Percentiles rank a stretch among this genome's conserved stretches.
Evolutionary conservation across 2,113 vertebrate species (phyloP).

Genomic region (Lophius piscatorius): DNA sequence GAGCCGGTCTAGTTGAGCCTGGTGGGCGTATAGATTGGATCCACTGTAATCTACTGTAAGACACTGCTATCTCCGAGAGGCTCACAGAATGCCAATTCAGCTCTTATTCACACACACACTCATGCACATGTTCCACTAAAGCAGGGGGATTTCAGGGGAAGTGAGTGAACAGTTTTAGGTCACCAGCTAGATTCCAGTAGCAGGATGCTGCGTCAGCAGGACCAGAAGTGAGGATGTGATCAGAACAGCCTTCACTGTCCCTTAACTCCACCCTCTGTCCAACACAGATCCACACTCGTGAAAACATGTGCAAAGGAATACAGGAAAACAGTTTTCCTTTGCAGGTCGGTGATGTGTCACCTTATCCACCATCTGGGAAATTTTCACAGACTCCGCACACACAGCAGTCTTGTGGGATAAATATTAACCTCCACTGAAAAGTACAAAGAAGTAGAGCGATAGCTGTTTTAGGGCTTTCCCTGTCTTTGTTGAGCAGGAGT

Average conservation of each 20-base stretch:
- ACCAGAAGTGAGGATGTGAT: constrained; percentile 65
- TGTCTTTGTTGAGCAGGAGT: constrained; percentile 64
- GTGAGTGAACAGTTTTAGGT: constrained; percentile 75
- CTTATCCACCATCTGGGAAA: background rate
- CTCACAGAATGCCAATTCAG: constrained; percentile 68
- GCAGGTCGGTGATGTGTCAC: constrained; percentile 1
- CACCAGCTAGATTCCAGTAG: constrained; percentile 68
- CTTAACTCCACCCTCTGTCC: constrained; percentile 55
- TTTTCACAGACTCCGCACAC: constrained; percentile 1
- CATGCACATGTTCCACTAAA: constrained; percentile 48
- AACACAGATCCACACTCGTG: constrained; percentile 8
- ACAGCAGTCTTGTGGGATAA: constrained; percentile 11
- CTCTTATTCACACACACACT: constrained; percentile 52
- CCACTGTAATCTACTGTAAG: constrained; percentile 77
- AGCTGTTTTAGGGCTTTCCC: constrained; percentile 60
- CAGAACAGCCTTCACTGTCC: constrained; percentile 60
- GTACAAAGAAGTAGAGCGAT: constrained; percentile 39
- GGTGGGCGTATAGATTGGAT: constrained; percentile 61
- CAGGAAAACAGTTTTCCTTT: constrained; percentile 1
- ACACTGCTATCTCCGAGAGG: constrained; percentile 70
- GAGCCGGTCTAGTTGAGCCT: constrained; percentile 54
- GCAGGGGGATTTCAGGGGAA: constrained; percentile 71
- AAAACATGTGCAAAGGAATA: constrained; percentile 5
- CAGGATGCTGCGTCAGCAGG: constrained; percentile 73
- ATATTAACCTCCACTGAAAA: constrained; percentile 31